Percentiles rank a stretch among this genome's conserved stretches.
These are phyloP conservation scores for Pyrocoelia pectoralis DNA, from an alignment of 2,888 invertebrate species.

Conservation along the genomic window DNA sequence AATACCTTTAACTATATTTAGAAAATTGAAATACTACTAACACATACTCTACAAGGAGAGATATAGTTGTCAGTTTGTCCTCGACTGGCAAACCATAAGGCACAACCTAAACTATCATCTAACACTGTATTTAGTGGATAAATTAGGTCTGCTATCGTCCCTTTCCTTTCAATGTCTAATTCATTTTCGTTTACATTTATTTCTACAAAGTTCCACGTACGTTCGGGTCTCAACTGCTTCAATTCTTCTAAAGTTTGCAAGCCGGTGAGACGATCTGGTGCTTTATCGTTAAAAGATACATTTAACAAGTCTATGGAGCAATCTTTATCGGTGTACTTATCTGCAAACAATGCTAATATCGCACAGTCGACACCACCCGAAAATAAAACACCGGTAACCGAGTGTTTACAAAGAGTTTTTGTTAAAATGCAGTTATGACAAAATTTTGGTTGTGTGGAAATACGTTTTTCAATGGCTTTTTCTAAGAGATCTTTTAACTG, in stretches of 20 bases:
- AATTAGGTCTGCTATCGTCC: slow-evolving; percentile 77
- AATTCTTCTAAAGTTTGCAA: slow-evolving; percentile 75
- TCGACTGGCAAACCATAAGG: slow-evolving; percentile 95
- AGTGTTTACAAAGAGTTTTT: slow-evolving; percentile 54
- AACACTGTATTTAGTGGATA: slow-evolving; percentile 87
- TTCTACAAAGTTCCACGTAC: slow-evolving; percentile 86
- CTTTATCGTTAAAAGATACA: slow-evolving; percentile 82
- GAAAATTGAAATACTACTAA: not conserved
- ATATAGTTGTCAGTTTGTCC: slow-evolving; percentile 66
- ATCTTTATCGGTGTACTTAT: slow-evolving; percentile 69
- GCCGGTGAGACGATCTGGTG: slow-evolving; percentile 88
- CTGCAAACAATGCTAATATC: slow-evolving; percentile 82
- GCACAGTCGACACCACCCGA: slow-evolving; percentile 97
- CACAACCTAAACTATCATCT: slow-evolving; percentile 96
- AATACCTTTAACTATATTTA: slow-evolving; percentile 67
- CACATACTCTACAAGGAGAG: slow-evolving; percentile 71
- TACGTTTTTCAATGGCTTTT: slow-evolving; percentile 67
- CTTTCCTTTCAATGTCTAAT: slow-evolving; percentile 65
- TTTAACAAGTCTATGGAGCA: slow-evolving; percentile 91
- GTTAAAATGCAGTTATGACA: slow-evolving; percentile 67
- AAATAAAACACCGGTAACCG: slow-evolving; percentile 74
- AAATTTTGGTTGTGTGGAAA: slow-evolving; percentile 67
- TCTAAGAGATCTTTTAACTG: slow-evolving; percentile 64
- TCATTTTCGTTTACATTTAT: slow-evolving; percentile 76
- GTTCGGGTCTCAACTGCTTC: slow-evolving; percentile 69